Evolutionary conservation across 2,113 vertebrate genomes (phyloP).

Genomic region (Zonotrichia leucophrys): DNA sequence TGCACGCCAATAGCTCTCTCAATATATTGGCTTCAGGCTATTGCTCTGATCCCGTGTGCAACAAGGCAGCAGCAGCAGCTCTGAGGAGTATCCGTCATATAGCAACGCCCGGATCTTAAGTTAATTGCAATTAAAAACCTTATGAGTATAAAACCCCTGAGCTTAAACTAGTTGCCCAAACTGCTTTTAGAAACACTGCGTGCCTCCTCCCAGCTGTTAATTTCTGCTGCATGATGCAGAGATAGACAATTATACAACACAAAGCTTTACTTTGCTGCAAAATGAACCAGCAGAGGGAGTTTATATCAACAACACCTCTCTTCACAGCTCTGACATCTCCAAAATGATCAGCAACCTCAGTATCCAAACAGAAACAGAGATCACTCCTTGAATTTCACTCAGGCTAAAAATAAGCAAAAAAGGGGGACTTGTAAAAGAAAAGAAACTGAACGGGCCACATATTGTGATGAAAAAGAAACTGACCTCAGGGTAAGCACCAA

Average conservation of each 20-base stretch:
- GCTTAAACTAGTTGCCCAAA: neutral
- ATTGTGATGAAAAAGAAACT: neutral
- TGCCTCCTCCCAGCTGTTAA: neutral
- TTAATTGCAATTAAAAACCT: neutral
- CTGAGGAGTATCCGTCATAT: neutral
- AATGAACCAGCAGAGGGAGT: conserved; percentile 1
- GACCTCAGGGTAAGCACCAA: neutral
- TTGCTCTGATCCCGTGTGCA: neutral
- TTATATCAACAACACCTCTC: neutral
- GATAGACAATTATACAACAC: neutral
- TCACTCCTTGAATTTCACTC: neutral
- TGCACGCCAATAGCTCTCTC: neutral
- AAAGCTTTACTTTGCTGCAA: neutral
- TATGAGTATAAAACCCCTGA: neutral
- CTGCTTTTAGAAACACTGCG: neutral
- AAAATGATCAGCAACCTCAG: neutral
- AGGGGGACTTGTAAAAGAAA: neutral
- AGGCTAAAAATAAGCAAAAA: conserved; percentile 25
- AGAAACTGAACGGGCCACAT: neutral
- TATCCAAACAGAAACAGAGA: neutral
- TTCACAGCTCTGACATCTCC: neutral
- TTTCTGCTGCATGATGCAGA: neutral
- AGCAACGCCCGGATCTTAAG: neutral
- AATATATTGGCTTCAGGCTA: neutral
- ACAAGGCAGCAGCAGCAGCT: neutral